phyloP scores from a whole-genome alignment of 2,797 vertebrate species.

The Gobionotothen gibberifrons region DNA sequence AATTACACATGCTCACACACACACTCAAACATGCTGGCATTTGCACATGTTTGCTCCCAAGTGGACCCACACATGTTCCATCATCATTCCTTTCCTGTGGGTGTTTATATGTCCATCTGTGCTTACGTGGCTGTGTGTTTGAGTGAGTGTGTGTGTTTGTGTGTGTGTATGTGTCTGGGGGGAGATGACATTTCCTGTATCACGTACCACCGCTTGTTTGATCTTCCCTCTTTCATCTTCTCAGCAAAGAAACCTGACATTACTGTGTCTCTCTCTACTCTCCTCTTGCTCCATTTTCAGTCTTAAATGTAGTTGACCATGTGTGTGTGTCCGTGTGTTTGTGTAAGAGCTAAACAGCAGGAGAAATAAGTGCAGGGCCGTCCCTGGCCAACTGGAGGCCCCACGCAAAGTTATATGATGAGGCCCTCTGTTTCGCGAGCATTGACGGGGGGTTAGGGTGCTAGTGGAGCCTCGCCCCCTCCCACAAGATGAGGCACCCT shows the following conservation, averaged over 20 bases:
- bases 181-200: slow-evolving; percentile 75
- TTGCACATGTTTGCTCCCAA: slow-evolving; percentile 44
- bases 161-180: slow-evolving; percentile 35
- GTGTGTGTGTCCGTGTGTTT: slow-evolving; percentile 8
- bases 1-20: neutral
- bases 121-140: slow-evolving; percentile 15
- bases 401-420: too few species aligned
- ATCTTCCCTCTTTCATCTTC: slow-evolving; percentile 81
- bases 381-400: too few species aligned
- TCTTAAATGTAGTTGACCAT: slow-evolving; percentile 31
- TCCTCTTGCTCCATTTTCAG: slow-evolving; percentile 55
- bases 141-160: neutral
- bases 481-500: too few species aligned
- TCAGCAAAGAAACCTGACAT: slow-evolving; percentile 78
- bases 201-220: slow-evolving; percentile 75
- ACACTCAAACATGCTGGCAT: neutral
- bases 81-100: slow-evolving; percentile 28
- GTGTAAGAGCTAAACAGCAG: slow-evolving; percentile 43
- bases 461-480: too few species aligned
- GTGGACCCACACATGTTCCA: slow-evolving; percentile 30
- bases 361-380: neutral
- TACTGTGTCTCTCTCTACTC: slow-evolving; percentile 65
- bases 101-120: slow-evolving; percentile 31
- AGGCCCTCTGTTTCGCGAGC: too few species aligned
- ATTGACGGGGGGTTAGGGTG: too few species aligned